These are phyloP conservation scores for Rhingia campestris DNA, from an alignment of 2,888 invertebrate species.

Conservation along the genomic window DNA sequence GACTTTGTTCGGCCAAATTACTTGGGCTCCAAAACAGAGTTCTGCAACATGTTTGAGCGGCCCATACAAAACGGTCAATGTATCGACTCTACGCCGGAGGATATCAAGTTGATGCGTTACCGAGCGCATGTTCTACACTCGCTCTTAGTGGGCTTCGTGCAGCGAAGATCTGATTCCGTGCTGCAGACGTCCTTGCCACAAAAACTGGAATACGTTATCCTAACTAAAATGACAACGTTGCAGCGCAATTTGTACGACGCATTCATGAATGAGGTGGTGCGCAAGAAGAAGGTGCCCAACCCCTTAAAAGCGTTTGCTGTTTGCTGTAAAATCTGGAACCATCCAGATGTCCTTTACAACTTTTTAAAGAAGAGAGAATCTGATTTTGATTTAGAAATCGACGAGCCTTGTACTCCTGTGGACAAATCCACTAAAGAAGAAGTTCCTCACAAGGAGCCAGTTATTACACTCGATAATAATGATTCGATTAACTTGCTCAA, in stretches of 20 bases:
- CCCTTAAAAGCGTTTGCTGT: constrained; percentile 99
- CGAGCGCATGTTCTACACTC: constrained; percentile 98
- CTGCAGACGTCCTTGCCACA: constrained; percentile 95
- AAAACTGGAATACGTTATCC: constrained; percentile 96
- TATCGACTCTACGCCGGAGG: constrained; percentile 96
- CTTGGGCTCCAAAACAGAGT: constrained; percentile 97
- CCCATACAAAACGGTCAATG: constrained; percentile 99
- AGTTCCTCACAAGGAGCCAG: constrained; percentile 10
- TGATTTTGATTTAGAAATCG: constrained; percentile 90
- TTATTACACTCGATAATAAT: constrained; percentile 6
- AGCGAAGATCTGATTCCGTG: constrained; percentile 96
- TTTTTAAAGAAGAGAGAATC: constrained; percentile 92
- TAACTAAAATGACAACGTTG: constrained; percentile 94
- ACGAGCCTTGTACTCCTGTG: constrained; percentile 83
- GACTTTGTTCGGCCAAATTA: constrained; percentile 99
- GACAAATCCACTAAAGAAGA: constrained; percentile 7
- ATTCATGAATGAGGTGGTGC: constrained; percentile 96
- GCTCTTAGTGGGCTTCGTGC: constrained; percentile 96
- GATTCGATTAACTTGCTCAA: constrained; percentile 10
- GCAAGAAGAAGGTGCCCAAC: constrained; percentile 94
- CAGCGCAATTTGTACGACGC: constrained; percentile 95
- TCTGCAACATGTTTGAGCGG: constrained; percentile 98
- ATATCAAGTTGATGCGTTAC: constrained; percentile 96
- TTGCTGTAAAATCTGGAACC: constrained; percentile 99
- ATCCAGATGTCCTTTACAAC: constrained; percentile 95